Evolutionary conservation across 2,888 invertebrate species (phyloP), one percentile per base, ranked within the genome.

Genomic region (Meganola albula): DNA sequence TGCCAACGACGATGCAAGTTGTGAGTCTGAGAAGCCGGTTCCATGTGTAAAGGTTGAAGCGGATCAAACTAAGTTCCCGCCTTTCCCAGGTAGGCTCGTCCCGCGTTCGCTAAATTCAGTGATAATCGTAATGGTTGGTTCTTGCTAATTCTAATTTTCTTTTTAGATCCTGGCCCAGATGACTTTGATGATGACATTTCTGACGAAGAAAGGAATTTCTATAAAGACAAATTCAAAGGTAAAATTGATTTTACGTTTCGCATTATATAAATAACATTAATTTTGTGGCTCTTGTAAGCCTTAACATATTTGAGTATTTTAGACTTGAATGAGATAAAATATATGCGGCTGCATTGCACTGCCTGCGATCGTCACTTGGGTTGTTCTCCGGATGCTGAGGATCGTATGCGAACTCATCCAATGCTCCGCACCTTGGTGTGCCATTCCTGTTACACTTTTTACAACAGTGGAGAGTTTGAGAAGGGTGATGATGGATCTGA

Each of bases 401-500:
- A 66, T 37, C 89, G 90, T 35, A 90, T 93, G 76, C 90, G 88
- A 34, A 88, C 90, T 58, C 94, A 94, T 76, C 93, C 93, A 0
- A 78, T 93, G 63, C 64, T 94, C 2, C 89, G 90, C 18, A 93
- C 93, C 0, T 74, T 93, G 5, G 88, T 93, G 20, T 94, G 94
- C 58, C 88, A 89, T 27, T 87, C 88, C 26, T 94, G 94, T 66
- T 90, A 90, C 50, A 89, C 91, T 21, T 94, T 94, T 64, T 94
- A 93, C 61, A 92, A 91, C 31, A 93, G 93, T 65, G 93, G 93
- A 3, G 92, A 92, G 53, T 94, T 94, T 68, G 92, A 92, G 38
- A 93, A 93, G 74, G 93, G 93, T 28, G 93, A 93, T 66, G 94
- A 94, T 76, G 93, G 93, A 12, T 93, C 93, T 9, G 94, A 94